Evolutionary conservation across 2,888 invertebrate genomes (phyloP).

Genomic region (Diachrysia chrysitis): DNA sequence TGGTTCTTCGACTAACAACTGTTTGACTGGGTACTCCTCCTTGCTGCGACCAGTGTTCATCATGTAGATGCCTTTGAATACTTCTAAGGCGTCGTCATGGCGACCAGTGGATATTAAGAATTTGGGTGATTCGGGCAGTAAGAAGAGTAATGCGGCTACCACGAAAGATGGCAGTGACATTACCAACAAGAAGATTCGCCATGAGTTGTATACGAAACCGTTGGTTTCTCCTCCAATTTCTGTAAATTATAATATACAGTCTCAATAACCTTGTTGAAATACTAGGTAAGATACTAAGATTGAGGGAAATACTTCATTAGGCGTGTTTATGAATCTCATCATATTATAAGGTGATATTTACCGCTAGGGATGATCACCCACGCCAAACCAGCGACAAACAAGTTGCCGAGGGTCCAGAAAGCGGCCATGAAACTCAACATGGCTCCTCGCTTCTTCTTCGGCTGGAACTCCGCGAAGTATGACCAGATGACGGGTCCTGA

Average conservation of each 20-base stretch:
- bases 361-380: slow-evolving; percentile 93
- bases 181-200: slow-evolving; percentile 96
- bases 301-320: too few species aligned
- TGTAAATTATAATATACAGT: slow-evolving; percentile 56
- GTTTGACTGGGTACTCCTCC: slow-evolving; percentile 93
- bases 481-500: slow-evolving; percentile 98
- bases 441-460: slow-evolving; percentile 96
- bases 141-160: slow-evolving; percentile 94
- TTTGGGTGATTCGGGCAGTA: slow-evolving; percentile 97
- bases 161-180: slow-evolving; percentile 97
- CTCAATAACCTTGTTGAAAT: background rate
- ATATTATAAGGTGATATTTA: slow-evolving; percentile 58
- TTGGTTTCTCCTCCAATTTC: slow-evolving; percentile 92
- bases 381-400: slow-evolving; percentile 96
- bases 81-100: slow-evolving; percentile 94
- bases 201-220: slow-evolving; percentile 95
- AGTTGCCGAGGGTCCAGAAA: slow-evolving; percentile 98
- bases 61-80: slow-evolving; percentile 94
- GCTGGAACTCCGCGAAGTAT: slow-evolving; percentile 98
- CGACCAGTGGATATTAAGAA: slow-evolving; percentile 94
- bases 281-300: background rate
- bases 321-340: background rate
- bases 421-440: slow-evolving; percentile 98
- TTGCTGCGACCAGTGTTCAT: slow-evolving; percentile 94
- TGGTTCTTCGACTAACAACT: slow-evolving; percentile 90